Conservation (phyloP, 2,797 vertebrate genomes). For the Rhincodon typus region DNA sequence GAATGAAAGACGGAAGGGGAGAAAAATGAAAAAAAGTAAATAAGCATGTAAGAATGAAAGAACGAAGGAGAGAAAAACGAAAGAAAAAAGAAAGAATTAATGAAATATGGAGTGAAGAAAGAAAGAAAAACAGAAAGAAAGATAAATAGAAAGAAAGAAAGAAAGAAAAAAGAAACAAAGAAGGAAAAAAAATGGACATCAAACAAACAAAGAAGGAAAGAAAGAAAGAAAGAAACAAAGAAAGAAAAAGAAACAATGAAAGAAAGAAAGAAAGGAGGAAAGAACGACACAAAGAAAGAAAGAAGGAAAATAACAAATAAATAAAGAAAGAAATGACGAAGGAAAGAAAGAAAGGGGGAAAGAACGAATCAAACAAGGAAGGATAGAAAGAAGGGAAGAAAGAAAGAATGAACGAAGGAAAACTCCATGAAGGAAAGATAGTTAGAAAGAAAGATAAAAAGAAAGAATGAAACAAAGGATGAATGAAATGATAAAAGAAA, state of each 20-base stretch:
- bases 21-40: too few relatives aligned
- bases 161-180: not conserved
- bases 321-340: not conserved
- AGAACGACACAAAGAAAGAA: too few relatives aligned
- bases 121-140: not conserved
- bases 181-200: too few relatives aligned
- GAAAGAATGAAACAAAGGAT: too few relatives aligned
- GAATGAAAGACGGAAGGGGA: not conserved
- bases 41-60: not conserved
- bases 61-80: too few relatives aligned
- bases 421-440: not conserved
- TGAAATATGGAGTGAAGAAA: too few relatives aligned
- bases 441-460: not conserved
- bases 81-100: too few relatives aligned
- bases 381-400: not conserved
- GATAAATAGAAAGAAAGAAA: too few relatives aligned
- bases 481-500: too few relatives aligned
- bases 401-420: too few relatives aligned
- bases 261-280: too few relatives aligned
- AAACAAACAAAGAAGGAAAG: too few relatives aligned
- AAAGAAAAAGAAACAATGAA: not conserved
- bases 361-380: not conserved
- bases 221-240: not conserved
- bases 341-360: not conserved
- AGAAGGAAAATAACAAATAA: not conserved